phyloP scores from a whole-genome alignment of 2,113 vertebrate genomes.

The Gasterosteus aculeatus region DNA sequence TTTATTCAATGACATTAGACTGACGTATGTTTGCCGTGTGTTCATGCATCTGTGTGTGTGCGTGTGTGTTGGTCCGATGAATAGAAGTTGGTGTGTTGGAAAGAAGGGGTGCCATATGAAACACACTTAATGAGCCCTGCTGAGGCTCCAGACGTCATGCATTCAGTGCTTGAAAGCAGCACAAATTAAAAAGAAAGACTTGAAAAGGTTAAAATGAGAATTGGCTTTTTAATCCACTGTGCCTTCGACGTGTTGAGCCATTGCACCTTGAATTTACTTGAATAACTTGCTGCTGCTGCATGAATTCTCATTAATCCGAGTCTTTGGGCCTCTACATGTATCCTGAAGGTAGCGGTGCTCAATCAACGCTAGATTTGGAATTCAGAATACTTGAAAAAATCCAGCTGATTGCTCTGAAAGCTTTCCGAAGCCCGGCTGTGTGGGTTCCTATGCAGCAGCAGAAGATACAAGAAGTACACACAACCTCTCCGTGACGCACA shows the following conservation, averaged over 20 bases:
- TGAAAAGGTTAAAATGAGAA: constrained; percentile 44
- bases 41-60: constrained; percentile 34
- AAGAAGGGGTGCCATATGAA: constrained; percentile 3
- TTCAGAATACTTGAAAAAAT: not conserved
- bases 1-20: constrained; percentile 12
- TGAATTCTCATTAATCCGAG: constrained; percentile 21
- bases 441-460: constrained; percentile 4
- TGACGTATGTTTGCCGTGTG: not conserved
- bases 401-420: not conserved
- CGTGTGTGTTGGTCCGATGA: constrained; percentile 17
- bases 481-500: constrained; percentile 25
- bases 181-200: constrained; percentile 21
- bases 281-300: constrained; percentile 44
- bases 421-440: not conserved
- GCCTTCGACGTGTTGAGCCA: constrained; percentile 68
- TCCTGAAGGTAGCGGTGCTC: constrained; percentile 40
- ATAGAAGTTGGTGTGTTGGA: not conserved
- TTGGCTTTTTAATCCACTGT: constrained; percentile 62
- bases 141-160: constrained; percentile 11
- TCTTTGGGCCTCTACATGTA: constrained; percentile 16
- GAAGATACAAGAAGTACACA: not conserved
- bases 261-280: constrained; percentile 47
- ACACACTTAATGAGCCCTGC: not conserved
- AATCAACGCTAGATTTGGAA: not conserved
- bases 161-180: constrained; percentile 37